Evolutionary conservation across 1,140 invertebrate genomes (phyloP).

Genomic region (Rhagoletis zephyria): DNA sequence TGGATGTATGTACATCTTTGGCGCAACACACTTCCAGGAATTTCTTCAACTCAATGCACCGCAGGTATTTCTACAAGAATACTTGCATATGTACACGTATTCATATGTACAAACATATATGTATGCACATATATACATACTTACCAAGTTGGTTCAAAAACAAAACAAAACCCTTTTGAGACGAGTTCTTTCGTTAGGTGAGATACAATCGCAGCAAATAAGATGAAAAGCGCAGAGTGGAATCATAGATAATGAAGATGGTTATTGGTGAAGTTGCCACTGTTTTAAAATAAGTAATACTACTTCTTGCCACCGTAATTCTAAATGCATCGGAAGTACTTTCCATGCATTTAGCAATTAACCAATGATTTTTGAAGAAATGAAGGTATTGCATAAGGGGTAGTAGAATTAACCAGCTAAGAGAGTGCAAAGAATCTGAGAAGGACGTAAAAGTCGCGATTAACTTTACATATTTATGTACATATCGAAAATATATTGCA

Average conservation of each 20-base stretch:
- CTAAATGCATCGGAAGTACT: too few relatives aligned
- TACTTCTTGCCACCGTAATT: too few relatives aligned
- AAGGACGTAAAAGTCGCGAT: too few relatives aligned
- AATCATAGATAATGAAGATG: slow-evolving; percentile 18
- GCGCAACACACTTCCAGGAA: slow-evolving; percentile 27
- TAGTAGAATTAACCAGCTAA: too few relatives aligned
- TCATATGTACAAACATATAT: background rate
- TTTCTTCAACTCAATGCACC: slow-evolving; percentile 45
- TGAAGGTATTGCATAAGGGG: too few relatives aligned
- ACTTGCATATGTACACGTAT: background rate
- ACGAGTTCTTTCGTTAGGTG: background rate
- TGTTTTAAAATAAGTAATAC: background rate
- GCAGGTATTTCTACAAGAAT: slow-evolving; percentile 36
- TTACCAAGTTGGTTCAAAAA: background rate
- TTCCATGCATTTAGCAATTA: too few relatives aligned
- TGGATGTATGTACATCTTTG: background rate
- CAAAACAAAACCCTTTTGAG: background rate
- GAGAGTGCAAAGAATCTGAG: too few relatives aligned
- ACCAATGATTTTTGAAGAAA: too few relatives aligned
- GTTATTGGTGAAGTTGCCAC: background rate
- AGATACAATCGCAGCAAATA: background rate
- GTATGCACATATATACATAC: background rate
- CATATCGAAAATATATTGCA: too few relatives aligned
- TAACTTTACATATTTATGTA: too few relatives aligned
- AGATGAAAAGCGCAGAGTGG: background rate